Evolutionary conservation across 2,888 invertebrate species (phyloP).

Genomic region (Eremobia ochroleuca): DNA sequence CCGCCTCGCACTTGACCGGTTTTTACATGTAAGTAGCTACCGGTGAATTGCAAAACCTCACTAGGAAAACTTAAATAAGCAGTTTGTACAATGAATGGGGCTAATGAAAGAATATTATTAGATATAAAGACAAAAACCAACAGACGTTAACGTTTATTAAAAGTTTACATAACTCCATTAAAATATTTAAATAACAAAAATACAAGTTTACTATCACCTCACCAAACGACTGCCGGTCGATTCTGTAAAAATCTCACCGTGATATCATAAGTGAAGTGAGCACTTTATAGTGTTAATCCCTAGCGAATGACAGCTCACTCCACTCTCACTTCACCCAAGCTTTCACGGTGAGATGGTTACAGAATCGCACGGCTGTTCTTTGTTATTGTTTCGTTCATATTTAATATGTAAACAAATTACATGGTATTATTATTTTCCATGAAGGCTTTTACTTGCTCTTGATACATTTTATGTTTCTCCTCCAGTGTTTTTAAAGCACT

Average conservation of each 20-base stretch:
- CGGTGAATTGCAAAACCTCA: not conserved
- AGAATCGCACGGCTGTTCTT: too few relatives aligned
- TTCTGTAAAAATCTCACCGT: too few relatives aligned
- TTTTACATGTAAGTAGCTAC: not conserved
- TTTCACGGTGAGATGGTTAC: too few relatives aligned
- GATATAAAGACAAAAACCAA: constrained; percentile 3
- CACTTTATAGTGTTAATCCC: too few relatives aligned
- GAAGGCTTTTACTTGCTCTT: constrained; percentile 84
- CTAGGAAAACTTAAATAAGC: not conserved
- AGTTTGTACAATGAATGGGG: not conserved
- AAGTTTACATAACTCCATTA: constrained; percentile 33
- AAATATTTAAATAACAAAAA: constrained; percentile 23
- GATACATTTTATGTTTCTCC: constrained; percentile 86
- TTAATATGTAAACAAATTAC: constrained; percentile 37
- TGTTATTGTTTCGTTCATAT: not conserved
- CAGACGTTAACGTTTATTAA: constrained; percentile 45
- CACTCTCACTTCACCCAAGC: too few relatives aligned
- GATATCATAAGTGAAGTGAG: too few relatives aligned
- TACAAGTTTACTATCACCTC: constrained; percentile 29
- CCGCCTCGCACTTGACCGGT: too few relatives aligned
- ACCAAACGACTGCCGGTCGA: too few relatives aligned
- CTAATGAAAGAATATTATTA: not conserved
- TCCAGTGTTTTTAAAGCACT: constrained; percentile 82
- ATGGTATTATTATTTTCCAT: constrained; percentile 72
- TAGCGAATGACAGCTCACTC: too few relatives aligned